Evolutionary conservation across 53 echinoderm and acorn worm genomes (phyloP), one percentile per base, ranked within the genome.

Genomic region (Zoroaster sp.): DNA sequence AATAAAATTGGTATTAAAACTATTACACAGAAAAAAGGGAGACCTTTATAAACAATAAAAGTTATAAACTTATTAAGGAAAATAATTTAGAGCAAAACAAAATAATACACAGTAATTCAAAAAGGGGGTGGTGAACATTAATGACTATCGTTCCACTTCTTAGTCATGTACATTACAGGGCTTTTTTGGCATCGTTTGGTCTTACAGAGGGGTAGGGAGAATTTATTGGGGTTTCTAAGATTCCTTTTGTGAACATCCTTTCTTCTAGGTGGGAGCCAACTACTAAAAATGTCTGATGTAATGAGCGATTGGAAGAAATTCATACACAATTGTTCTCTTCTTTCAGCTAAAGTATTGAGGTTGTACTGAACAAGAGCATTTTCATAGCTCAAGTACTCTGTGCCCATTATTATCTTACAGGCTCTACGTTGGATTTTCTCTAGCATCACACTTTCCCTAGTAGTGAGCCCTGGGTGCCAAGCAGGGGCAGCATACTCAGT

Each of bases 361-460:
- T 40, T 74, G 5, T 23, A 18, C 3, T 11, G 23, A 41, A 15
- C 39, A 43, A 74, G 54, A n/a, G 59, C 79, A 36, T 53, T 20
- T 43, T 66, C 46, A 71, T 86, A 73, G 72, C 11, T 46, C 13
- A 34, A 44, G 39, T 69, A 83, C 10, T 69, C 1, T 30, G 15
- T 39, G 66, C 83, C 66, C 69, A 83, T 21, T 20, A 68, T 87
- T 10, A 73, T 51, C 25, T 73, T 83, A 69, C 71, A 83, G 40
- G 71, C 85, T 70, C 85, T 10, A 13, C 34, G 15, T 20, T 83
- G 71, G 15, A 72, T 73, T 45, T 67, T 69, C 20, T 86, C 87
- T 12, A 86, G 15, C 7, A 14, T 45, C 17, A 14, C 13, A 45
- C 21, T 45, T 45, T 45, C n/a, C n/a, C n/a, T n/a, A n/a, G 18